phyloP scores from a whole-genome alignment of 2,113 vertebrate genomes.

The Nerophis lumbriciformis region DNA sequence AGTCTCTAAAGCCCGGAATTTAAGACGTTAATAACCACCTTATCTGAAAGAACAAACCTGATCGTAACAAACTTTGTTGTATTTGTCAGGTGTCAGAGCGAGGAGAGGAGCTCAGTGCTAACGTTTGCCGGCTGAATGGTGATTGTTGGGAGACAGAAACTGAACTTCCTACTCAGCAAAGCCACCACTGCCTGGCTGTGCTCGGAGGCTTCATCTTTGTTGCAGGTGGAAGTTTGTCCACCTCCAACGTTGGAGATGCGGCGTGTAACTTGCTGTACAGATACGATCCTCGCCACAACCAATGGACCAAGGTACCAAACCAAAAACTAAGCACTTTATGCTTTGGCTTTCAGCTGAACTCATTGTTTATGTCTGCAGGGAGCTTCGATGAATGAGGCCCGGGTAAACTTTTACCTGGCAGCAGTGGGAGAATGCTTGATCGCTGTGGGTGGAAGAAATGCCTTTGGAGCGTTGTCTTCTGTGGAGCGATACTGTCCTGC shows the following conservation, averaged over 20 bases:
- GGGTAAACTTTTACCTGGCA: slow-evolving; percentile 91
- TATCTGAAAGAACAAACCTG: too few relatives aligned
- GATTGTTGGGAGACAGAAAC: slow-evolving; percentile 83
- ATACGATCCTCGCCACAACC: slow-evolving; percentile 91
- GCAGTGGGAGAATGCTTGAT: slow-evolving; percentile 81
- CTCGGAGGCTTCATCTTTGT: slow-evolving; percentile 90
- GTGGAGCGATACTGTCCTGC: slow-evolving; percentile 87
- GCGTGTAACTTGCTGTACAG: slow-evolving; percentile 90
- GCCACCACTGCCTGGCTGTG: slow-evolving; percentile 87
- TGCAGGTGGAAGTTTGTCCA: slow-evolving; percentile 85
- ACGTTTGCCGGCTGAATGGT: slow-evolving; percentile 82
- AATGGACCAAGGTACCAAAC: slow-evolving; percentile 85
- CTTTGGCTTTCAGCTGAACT: slow-evolving; percentile 13
- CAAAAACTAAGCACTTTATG: too few relatives aligned
- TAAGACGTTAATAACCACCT: too few relatives aligned
- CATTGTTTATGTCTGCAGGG: slow-evolving; percentile 62
- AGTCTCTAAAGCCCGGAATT: too few relatives aligned
- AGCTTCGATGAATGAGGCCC: slow-evolving; percentile 86
- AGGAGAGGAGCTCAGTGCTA: slow-evolving; percentile 87
- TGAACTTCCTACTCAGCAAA: slow-evolving; percentile 80
- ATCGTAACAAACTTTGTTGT: background rate
- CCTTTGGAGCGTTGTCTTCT: slow-evolving; percentile 82
- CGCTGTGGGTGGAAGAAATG: slow-evolving; percentile 90
- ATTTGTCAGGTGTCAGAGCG: slow-evolving; percentile 78
- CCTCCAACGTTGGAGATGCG: slow-evolving; percentile 86